Conservation (phyloP, 1,140 invertebrate genomes). For the Nymphalis io region DNA sequence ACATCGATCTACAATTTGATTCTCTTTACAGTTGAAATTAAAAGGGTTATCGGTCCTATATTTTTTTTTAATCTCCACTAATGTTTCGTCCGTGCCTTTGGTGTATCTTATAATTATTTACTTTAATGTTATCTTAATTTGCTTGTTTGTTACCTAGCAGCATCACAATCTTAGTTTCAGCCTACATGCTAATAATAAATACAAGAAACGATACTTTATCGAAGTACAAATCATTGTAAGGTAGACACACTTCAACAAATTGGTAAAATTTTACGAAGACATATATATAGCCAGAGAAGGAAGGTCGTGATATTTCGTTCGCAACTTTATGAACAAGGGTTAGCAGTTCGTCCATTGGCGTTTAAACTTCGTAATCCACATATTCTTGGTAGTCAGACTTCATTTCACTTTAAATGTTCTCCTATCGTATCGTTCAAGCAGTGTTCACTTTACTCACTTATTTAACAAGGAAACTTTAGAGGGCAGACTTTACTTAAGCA, state of each 20-base stretch:
- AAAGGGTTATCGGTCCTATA: too few species aligned
- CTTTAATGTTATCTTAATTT: too few species aligned
- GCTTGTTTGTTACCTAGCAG: too few species aligned
- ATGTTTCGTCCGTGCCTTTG: too few species aligned
- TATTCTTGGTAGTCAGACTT: conserved; percentile 28
- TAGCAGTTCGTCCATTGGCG: conserved; percentile 27
- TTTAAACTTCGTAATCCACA: conserved; percentile 34
- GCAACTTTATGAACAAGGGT: conserved; percentile 31
- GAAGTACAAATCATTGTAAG: too few species aligned
- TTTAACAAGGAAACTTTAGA: conserved; percentile 2
- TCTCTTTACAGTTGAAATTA: too few species aligned
- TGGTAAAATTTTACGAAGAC: neutral
- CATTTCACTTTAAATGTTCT: conserved; percentile 30
- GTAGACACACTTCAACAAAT: neutral
- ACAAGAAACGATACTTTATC: too few species aligned
- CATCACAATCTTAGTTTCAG: too few species aligned
- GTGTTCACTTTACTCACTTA: neutral
- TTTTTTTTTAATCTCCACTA: too few species aligned
- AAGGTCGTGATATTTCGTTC: conserved; percentile 17
- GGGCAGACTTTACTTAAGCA: neutral
- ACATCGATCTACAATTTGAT: too few species aligned
- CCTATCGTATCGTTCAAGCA: neutral
- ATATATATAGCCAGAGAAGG: neutral
- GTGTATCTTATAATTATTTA: too few species aligned
- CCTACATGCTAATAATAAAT: too few species aligned